A percentile compares a stretch with the other conserved stretches of the same genome.
phyloP scores from a whole-genome alignment of 1,140 invertebrate species.

The Hyles euphorbiae region DNA sequence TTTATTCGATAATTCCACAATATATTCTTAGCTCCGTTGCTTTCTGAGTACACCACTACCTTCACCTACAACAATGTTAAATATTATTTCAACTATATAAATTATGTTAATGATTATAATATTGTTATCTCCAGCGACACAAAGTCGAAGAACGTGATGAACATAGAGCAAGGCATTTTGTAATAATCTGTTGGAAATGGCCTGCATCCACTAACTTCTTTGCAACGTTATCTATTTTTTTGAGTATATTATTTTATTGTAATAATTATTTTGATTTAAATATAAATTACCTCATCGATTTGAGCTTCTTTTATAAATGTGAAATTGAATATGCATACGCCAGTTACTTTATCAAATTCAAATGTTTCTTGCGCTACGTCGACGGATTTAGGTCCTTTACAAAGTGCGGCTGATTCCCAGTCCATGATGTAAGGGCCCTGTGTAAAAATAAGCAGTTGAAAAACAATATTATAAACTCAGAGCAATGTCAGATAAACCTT shows the following conservation, averaged over 20 bases:
- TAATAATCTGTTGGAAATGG: no score
- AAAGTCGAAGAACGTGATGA: no score
- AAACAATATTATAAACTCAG: no score
- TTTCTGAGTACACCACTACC: not conserved
- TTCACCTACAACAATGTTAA: not conserved
- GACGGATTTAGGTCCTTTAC: not conserved
- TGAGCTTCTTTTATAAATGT: not conserved
- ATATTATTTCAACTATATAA: no score
- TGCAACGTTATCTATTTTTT: no score
- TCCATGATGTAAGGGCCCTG: conserved; percentile 1
- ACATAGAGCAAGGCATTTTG: no score
- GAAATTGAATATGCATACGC: not conserved
- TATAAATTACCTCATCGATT: not conserved
- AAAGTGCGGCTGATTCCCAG: not conserved
- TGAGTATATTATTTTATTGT: no score
- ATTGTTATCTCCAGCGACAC: no score
- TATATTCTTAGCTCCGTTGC: not conserved
- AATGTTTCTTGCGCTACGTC: not conserved
- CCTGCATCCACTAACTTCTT: no score
- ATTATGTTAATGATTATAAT: no score
- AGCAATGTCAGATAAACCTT: no score
- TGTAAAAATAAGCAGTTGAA: no score
- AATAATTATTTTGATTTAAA: not conserved
- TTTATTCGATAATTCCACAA: conserved; percentile 7
- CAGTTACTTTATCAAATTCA: not conserved